These are phyloP conservation scores for Morinoia aosen DNA, from an alignment of 2,888 invertebrate species.

Conservation along the genomic window DNA sequence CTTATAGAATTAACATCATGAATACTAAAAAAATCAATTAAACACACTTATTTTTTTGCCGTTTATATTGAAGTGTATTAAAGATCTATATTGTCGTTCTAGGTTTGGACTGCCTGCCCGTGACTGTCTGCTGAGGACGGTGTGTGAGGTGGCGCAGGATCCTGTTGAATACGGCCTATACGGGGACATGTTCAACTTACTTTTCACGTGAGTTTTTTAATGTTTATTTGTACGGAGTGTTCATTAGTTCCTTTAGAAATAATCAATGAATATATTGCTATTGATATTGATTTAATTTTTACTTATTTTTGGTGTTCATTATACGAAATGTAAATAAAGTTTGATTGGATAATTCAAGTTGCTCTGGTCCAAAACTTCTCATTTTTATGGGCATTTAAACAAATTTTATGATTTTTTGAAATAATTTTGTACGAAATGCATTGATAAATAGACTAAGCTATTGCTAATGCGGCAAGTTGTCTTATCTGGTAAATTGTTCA, in stretches of 20 bases:
- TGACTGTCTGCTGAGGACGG: slow-evolving; percentile 39
- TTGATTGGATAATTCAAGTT: neutral
- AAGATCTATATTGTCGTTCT: neutral
- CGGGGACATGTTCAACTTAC: slow-evolving; percentile 36
- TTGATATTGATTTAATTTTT: too few relatives aligned
- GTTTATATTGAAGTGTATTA: too few relatives aligned
- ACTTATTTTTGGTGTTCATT: too few relatives aligned
- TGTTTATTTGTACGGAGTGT: neutral
- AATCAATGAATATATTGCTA: too few relatives aligned
- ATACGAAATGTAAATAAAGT: too few relatives aligned
- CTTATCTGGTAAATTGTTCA: too few relatives aligned
- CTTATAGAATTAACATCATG: too few relatives aligned
- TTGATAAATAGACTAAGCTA: too few relatives aligned
- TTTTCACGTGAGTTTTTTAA: neutral
- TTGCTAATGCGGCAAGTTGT: too few relatives aligned
- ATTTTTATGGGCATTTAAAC: neutral
- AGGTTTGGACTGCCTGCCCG: slow-evolving; percentile 26
- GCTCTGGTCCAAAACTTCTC: neutral
- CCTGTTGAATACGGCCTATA: slow-evolving; percentile 13
- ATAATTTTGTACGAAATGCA: neutral
- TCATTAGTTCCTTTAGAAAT: neutral
- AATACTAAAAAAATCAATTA: too few relatives aligned
- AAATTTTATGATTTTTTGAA: neutral
- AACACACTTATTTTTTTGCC: too few relatives aligned
- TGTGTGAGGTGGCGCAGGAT: slow-evolving; percentile 27